A percentile compares a stretch with the other conserved stretches of the same genome.
Evolutionary conservation across 2,888 invertebrate genomes (phyloP).

Genomic region (Agriotes lineatus): DNA sequence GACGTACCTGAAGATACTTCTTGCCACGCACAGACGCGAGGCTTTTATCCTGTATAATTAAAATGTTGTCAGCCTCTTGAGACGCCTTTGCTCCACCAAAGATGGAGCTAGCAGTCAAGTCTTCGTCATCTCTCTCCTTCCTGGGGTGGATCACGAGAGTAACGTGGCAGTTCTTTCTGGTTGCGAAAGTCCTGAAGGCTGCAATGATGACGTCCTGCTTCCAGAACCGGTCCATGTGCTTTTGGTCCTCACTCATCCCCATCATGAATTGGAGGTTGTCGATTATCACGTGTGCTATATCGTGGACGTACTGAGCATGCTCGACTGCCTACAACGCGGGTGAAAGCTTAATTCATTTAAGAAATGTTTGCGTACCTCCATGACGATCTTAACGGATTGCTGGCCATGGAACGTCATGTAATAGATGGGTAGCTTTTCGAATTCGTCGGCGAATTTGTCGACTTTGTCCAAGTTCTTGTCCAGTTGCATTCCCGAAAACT

Average conservation of each 20-base stretch:
- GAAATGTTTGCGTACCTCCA: constrained; percentile 78
- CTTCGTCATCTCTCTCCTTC: constrained; percentile 89
- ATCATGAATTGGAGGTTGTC: constrained; percentile 99
- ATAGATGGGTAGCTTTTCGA: constrained; percentile 89
- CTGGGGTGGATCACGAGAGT: constrained; percentile 97
- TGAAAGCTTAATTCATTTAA: background rate
- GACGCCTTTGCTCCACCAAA: constrained; percentile 97
- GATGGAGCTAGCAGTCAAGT: constrained; percentile 90
- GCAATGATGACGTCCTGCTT: constrained; percentile 92
- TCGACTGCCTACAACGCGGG: constrained; percentile 95
- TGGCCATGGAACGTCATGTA: constrained; percentile 97
- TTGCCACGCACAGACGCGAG: constrained; percentile 81
- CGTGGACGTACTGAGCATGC: constrained; percentile 93
- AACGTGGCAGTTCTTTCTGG: constrained; percentile 93
- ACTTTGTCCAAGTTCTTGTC: constrained; percentile 82
- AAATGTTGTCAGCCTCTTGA: constrained; percentile 97
- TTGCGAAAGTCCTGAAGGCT: constrained; percentile 92
- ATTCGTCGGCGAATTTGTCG: constrained; percentile 82
- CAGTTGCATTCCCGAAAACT: constrained; percentile 82
- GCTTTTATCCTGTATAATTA: constrained; percentile 92
- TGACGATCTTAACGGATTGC: constrained; percentile 87
- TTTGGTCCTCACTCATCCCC: constrained; percentile 76
- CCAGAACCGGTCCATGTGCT: constrained; percentile 79
- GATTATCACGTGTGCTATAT: constrained; percentile 94
- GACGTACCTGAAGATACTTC: constrained; percentile 83